Evolutionary conservation across 1,140 invertebrate genomes (phyloP).

Genomic region (Philopotamus ludificatus): DNA sequence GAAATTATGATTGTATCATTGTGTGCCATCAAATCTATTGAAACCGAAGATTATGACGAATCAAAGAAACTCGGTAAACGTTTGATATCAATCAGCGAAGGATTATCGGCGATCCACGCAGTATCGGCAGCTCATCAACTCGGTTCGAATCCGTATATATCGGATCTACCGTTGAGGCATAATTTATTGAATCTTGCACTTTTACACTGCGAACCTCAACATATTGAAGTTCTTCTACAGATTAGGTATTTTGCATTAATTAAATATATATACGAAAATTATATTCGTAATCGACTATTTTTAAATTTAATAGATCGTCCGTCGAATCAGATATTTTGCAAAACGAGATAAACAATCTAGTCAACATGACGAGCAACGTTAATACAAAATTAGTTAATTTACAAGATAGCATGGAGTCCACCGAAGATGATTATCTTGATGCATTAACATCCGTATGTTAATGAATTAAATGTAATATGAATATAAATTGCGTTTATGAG

Average conservation of each 20-base stretch:
- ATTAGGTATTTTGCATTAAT: constrained; percentile 20
- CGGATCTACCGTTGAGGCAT: constrained; percentile 19
- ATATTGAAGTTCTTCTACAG: constrained; percentile 33
- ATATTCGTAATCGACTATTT: too few relatives aligned
- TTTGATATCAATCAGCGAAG: constrained; percentile 20
- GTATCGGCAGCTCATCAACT: constrained; percentile 25
- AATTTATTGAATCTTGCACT: constrained; percentile 32
- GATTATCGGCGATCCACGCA: background rate
- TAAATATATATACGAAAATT: too few relatives aligned
- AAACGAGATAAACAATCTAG: constrained; percentile 36
- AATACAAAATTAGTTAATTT: constrained; percentile 26
- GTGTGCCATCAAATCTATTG: constrained; percentile 35
- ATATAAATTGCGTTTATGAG: background rate
- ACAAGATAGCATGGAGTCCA: constrained; percentile 40
- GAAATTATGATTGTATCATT: constrained; percentile 34
- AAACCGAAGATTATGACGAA: constrained; percentile 34
- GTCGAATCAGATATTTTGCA: constrained; percentile 39
- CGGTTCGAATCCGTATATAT: constrained; percentile 18
- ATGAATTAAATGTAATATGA: constrained; percentile 9
- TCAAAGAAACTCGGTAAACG: constrained; percentile 16
- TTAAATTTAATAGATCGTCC: constrained; percentile 25
- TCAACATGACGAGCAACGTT: constrained; percentile 30
- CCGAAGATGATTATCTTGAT: constrained; percentile 38
- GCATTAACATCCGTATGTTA: constrained; percentile 37
- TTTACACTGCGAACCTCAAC: constrained; percentile 30